A percentile compares a stretch with the other conserved stretches of the same genome.
phyloP scores from a whole-genome alignment of 2,888 invertebrate species.

The Epsilonema sp. region DNA sequence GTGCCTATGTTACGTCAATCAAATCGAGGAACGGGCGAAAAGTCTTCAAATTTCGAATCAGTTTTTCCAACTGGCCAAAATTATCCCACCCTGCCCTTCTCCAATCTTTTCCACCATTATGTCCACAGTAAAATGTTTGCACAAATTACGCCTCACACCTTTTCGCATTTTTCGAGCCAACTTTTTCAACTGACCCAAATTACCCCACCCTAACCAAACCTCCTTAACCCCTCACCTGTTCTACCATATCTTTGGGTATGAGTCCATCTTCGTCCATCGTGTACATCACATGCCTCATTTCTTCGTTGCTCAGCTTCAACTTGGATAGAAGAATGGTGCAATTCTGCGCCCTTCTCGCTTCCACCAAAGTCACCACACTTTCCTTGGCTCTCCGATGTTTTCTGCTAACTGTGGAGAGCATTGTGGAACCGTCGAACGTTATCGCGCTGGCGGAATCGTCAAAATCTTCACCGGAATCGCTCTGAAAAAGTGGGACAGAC shows the following conservation, averaged over 20 bases:
- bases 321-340: slow-evolving; percentile 89
- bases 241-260: slow-evolving; percentile 89
- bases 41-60: too few relatives aligned
- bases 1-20: too few relatives aligned
- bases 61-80: too few relatives aligned
- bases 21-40: too few relatives aligned
- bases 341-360: slow-evolving; percentile 83
- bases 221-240: slow-evolving; percentile 55
- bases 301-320: slow-evolving; percentile 82
- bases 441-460: too few relatives aligned
- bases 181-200: not conserved
- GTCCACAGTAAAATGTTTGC: too few relatives aligned
- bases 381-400: slow-evolving; percentile 2
- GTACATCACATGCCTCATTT: slow-evolving; percentile 72
- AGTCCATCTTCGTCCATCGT: slow-evolving; percentile 87
- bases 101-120: too few relatives aligned
- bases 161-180: slow-evolving; percentile 5
- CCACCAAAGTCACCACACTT: slow-evolving; percentile 57
- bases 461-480: too few relatives aligned
- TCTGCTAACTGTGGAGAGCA: too few relatives aligned
- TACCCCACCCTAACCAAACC: not conserved
- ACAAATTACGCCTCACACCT: not conserved
- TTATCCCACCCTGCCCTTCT: too few relatives aligned
- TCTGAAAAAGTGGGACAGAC: too few relatives aligned
- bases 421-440: too few relatives aligned